These are phyloP conservation scores for Grammomys surdaster DNA, from an alignment of 2,113 vertebrate species.

Conservation along the genomic window DNA sequence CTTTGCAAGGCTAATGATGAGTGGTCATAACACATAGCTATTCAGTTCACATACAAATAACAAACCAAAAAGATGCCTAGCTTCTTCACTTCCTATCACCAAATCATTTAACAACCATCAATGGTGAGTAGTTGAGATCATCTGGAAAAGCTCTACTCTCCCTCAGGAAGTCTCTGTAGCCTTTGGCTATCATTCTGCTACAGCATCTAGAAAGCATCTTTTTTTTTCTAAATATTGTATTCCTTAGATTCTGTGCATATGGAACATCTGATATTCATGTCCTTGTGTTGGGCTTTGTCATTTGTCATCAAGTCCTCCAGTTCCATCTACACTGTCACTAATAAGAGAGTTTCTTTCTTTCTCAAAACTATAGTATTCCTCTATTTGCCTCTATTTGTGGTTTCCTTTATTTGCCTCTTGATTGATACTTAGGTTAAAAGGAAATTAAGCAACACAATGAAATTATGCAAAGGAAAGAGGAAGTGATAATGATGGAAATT, in stretches of 20 bases:
- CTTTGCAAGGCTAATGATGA: not conserved
- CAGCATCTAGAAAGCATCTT: not conserved
- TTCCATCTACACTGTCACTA: not conserved
- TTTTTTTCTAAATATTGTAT: not conserved
- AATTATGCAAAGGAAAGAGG: conserved; percentile 2
- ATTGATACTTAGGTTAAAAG: not conserved
- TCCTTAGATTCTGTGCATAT: not conserved
- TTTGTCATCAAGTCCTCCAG: not conserved
- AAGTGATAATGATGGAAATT: not conserved
- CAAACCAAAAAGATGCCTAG: not conserved
- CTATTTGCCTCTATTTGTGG: not conserved
- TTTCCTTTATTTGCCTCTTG: not conserved
- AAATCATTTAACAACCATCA: not conserved
- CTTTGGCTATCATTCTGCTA: not conserved
- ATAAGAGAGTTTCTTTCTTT: not conserved
- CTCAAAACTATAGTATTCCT: not conserved
- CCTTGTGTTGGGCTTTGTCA: not conserved
- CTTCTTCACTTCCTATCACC: not conserved
- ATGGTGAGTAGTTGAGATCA: not conserved
- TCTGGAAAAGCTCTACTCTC: not conserved
- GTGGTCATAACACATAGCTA: not conserved
- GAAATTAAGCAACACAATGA: not conserved
- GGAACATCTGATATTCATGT: not conserved
- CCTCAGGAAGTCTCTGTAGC: not conserved
- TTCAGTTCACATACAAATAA: not conserved